Evolutionary conservation across 2,888 invertebrate species (phyloP).

Genomic region (Agonopterix alstromeriana): DNA sequence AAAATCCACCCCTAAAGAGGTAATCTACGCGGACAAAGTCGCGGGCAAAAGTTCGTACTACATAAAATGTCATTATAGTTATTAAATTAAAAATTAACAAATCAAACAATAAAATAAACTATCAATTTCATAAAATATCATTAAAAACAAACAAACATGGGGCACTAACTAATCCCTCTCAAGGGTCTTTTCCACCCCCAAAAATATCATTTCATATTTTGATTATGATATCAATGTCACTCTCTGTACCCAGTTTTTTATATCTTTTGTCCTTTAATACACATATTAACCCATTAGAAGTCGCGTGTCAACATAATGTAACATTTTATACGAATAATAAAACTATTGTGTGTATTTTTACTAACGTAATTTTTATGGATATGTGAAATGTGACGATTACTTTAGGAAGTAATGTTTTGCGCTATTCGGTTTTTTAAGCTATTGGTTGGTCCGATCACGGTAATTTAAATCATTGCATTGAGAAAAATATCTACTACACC

Average conservation of each 20-base stretch:
- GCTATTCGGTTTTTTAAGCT: too few relatives aligned
- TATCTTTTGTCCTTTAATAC: constrained; percentile 65
- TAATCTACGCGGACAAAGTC: too few relatives aligned
- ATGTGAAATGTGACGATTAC: constrained; percentile 16
- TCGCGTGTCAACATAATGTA: constrained; percentile 62
- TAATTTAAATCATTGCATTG: too few relatives aligned
- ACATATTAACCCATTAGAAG: constrained; percentile 72
- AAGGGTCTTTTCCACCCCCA: constrained; percentile 38
- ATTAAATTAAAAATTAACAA: too few relatives aligned
- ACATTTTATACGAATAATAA: constrained; percentile 62
- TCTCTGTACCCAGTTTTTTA: constrained; percentile 43
- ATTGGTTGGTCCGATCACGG: too few relatives aligned
- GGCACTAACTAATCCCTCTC: constrained; percentile 39
- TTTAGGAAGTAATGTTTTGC: not conserved
- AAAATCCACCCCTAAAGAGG: too few relatives aligned
- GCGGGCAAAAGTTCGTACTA: too few relatives aligned
- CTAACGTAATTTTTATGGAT: constrained; percentile 34
- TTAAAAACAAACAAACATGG: constrained; percentile 49
- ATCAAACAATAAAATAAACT: constrained; percentile 21
- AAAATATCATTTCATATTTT: constrained; percentile 72
- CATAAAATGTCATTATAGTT: too few relatives aligned
- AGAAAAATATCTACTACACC: too few relatives aligned
- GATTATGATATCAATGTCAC: constrained; percentile 74
- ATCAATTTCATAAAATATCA: constrained; percentile 51
- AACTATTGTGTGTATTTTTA: constrained; percentile 40